Percentiles rank a stretch among this genome's conserved stretches.
phyloP scores from a whole-genome alignment of 2,888 invertebrate genomes.

The Lordiphosa andalusiaca region DNA sequence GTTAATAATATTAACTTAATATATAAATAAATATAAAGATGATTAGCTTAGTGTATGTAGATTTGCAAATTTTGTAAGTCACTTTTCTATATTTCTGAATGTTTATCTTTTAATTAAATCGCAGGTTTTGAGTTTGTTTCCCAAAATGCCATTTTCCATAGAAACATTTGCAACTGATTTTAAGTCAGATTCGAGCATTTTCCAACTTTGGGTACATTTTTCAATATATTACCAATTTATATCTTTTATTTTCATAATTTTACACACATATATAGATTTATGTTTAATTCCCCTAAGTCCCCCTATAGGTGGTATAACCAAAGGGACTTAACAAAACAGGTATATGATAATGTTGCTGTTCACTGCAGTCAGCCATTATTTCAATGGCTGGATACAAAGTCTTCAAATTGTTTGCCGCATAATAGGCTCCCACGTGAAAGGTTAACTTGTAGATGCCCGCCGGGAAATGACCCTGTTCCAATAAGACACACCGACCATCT shows the following conservation, averaged over 20 bases:
- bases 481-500: conserved; percentile 78
- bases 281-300: conserved; percentile 71
- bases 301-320: conserved; percentile 87
- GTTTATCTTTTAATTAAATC: too few species aligned
- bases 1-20: too few species aligned
- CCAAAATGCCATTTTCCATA: too few species aligned
- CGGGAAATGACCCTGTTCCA: conserved; percentile 79
- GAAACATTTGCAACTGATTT: too few species aligned
- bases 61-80: too few species aligned
- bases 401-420: conserved; percentile 82
- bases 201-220: too few species aligned
- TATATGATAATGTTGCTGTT: conserved; percentile 86
- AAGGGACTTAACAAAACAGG: conserved; percentile 88
- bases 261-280: not conserved
- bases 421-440: conserved; percentile 88
- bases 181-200: too few species aligned
- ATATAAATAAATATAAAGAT: too few species aligned
- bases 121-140: too few species aligned
- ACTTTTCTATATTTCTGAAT: too few species aligned
- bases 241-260: not conserved
- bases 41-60: too few species aligned
- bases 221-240: too few species aligned
- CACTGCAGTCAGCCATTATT: conserved; percentile 86
- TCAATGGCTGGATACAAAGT: conserved; percentile 89
- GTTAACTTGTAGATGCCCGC: conserved; percentile 87